Evolutionary conservation across 2,113 vertebrate genomes (phyloP).

Genomic region (Lophochroa leadbeateri): DNA sequence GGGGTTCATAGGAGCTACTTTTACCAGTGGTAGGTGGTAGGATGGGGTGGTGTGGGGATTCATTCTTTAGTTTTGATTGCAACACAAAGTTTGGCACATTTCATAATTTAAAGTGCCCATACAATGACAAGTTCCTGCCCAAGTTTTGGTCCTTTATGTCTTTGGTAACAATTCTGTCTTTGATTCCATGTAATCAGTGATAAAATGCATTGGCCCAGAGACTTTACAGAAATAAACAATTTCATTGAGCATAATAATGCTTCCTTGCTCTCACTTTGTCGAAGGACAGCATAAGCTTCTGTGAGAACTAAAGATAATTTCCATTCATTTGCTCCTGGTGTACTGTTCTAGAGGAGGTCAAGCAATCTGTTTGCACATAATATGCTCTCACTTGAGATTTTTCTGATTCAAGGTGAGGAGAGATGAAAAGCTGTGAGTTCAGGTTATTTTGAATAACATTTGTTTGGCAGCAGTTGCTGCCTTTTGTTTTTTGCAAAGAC

Average conservation of each 20-base stretch:
- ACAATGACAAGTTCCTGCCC: not conserved
- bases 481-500: not conserved
- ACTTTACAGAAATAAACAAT: slow-evolving; percentile 11
- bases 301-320: slow-evolving; percentile 3
- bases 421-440: not conserved
- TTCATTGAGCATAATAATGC: not conserved
- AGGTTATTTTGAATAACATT: not conserved
- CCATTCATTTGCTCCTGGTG: not conserved
- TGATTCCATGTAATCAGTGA: not conserved
- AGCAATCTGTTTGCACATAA: not conserved
- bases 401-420: slow-evolving; percentile 25
- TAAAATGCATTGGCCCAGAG: not conserved
- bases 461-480: not conserved
- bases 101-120: not conserved
- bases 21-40: not conserved
- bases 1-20: not conserved
- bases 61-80: not conserved
- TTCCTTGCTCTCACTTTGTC: not conserved
- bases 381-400: slow-evolving; percentile 8
- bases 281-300: slow-evolving; percentile 27
- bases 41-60: not conserved
- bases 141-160: not conserved
- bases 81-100: not conserved
- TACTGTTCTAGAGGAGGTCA: slow-evolving; percentile 1
- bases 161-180: not conserved